Conservation (phyloP, 1,140 invertebrate genomes). For the Drosophila prosaltans region DNA sequence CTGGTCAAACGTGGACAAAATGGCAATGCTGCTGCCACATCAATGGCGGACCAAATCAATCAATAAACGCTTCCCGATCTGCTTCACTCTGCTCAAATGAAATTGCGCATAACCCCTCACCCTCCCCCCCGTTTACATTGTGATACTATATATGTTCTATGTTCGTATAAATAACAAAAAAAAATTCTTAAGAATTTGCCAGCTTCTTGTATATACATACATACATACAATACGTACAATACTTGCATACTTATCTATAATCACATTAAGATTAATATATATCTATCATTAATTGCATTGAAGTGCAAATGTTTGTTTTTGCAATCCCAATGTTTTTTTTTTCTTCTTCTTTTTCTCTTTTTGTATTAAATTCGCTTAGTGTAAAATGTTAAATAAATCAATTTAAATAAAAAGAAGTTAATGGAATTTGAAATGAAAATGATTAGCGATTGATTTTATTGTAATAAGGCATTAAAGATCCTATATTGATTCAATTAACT, state of each 20-base stretch:
- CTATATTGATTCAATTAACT: too few species aligned
- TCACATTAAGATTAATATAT: neutral
- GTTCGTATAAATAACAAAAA: slow-evolving; percentile 9
- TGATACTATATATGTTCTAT: slow-evolving; percentile 47
- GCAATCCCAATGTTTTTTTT: too few species aligned
- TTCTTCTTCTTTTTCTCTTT: neutral
- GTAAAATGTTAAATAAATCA: slow-evolving; percentile 7
- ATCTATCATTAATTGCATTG: neutral
- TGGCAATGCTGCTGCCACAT: neutral
- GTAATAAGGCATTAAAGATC: neutral
- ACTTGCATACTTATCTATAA: neutral
- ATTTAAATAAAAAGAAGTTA: neutral
- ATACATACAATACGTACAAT: neutral
- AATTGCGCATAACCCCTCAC: too few species aligned
- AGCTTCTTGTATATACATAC: slow-evolving; percentile 1
- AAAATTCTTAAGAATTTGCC: neutral
- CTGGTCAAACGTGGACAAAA: slow-evolving; percentile 22
- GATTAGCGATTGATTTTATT: too few species aligned
- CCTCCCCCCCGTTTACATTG: slow-evolving; percentile 10
- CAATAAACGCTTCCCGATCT: neutral
- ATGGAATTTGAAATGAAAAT: neutral
- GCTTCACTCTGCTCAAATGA: neutral
- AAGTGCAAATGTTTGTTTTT: neutral
- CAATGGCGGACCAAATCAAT: too few species aligned
- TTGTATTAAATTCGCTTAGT: slow-evolving; percentile 9